Conservation (phyloP, 1,140 invertebrate genomes). For the Drosophila nebulosa region DNA sequence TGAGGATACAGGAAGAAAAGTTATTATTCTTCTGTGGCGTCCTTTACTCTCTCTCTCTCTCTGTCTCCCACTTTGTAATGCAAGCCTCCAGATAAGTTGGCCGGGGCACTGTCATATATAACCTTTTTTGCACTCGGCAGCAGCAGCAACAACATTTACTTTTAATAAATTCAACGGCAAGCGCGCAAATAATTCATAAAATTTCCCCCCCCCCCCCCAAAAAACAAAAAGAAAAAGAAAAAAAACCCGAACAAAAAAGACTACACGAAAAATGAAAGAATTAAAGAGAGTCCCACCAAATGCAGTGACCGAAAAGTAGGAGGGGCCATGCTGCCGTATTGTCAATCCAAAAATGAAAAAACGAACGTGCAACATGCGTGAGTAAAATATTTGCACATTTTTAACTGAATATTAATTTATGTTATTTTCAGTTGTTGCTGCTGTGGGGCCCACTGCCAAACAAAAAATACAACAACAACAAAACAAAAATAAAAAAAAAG, state of each 20-base stretch:
- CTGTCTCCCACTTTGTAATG: constrained; percentile 16
- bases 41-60: neutral
- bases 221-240: constrained; percentile 6
- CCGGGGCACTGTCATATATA: constrained; percentile 15
- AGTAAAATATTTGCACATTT: constrained; percentile 68
- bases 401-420: constrained; percentile 75
- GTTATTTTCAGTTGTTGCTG: constrained; percentile 42
- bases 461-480: neutral
- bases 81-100: constrained; percentile 54
- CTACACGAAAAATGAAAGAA: neutral
- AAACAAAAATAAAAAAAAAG: neutral
- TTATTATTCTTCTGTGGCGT: constrained; percentile 26
- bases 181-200: constrained; percentile 71
- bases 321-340: neutral
- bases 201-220: constrained; percentile 28
- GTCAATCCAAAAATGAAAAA: constrained; percentile 2
- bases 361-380: constrained; percentile 31
- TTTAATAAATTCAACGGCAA: constrained; percentile 66
- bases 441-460: neutral
- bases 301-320: constrained; percentile 35
- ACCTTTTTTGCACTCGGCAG: constrained; percentile 11
- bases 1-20: constrained; percentile 44
- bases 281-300: constrained; percentile 21
- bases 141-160: constrained; percentile 41
- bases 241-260: constrained; percentile 14